These are phyloP conservation scores for Threskiornis aethiopicus DNA, from an alignment of 2,797 vertebrate species.

Conservation along the genomic window DNA sequence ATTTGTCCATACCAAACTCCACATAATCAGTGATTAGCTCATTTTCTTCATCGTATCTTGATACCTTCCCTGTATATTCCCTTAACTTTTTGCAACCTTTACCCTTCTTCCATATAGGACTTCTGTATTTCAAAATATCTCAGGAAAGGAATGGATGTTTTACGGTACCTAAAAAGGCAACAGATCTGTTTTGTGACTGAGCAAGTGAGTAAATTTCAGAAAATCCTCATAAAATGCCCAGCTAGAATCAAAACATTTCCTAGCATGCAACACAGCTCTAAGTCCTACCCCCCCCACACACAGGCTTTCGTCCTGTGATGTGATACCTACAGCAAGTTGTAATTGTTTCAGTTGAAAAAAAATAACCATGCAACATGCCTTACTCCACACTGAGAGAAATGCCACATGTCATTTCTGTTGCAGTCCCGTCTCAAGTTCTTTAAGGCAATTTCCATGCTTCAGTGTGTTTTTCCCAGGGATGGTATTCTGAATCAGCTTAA, in stretches of 20 bases:
- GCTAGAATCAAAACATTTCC: neutral
- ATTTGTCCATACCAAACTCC: neutral
- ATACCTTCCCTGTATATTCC: neutral
- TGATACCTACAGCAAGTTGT: slow-evolving; percentile 25
- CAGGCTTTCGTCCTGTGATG: neutral
- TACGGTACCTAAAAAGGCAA: neutral
- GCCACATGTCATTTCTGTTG: slow-evolving; percentile 35
- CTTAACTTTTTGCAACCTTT: neutral
- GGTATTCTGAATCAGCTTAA: neutral
- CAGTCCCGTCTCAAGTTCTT: slow-evolving; percentile 30
- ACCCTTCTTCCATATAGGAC: neutral
- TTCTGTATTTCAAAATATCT: neutral
- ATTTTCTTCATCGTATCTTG: neutral
- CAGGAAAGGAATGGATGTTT: neutral
- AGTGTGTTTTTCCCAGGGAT: slow-evolving; percentile 23
- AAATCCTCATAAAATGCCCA: neutral
- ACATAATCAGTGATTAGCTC: neutral
- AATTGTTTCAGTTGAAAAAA: slow-evolving; percentile 39
- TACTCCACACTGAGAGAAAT: slow-evolving; percentile 11
- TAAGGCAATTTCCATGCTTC: slow-evolving; percentile 47
- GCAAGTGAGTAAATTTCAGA: neutral
- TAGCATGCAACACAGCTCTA: accelerated
- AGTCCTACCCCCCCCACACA: neutral
- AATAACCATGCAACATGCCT: neutral
- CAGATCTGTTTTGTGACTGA: neutral